phyloP scores from a whole-genome alignment of 2,888 invertebrate genomes.

The Hypercompe scribonia region DNA sequence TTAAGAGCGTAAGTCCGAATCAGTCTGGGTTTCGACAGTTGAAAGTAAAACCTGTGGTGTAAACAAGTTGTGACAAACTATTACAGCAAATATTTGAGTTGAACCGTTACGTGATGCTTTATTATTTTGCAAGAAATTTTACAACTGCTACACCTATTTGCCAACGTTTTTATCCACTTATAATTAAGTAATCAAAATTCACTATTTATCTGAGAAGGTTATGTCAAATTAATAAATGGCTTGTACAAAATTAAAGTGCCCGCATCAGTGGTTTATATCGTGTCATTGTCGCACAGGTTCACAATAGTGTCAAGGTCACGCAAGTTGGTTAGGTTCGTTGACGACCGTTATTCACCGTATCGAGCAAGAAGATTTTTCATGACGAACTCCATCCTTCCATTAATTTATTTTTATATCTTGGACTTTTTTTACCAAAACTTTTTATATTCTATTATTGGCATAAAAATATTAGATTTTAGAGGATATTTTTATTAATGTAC shows the following conservation, averaged over 20 bases:
- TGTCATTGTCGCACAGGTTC: conserved; percentile 72
- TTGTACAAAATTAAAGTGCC: conserved; percentile 63
- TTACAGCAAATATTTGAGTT: not conserved
- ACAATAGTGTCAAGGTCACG: conserved; percentile 78
- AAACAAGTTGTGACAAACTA: not conserved
- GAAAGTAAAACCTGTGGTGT: not conserved
- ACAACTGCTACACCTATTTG: conserved; percentile 1
- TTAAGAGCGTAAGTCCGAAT: not conserved
- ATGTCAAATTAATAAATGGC: conserved; percentile 32
- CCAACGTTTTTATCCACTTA: not conserved
- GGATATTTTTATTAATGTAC: not conserved
- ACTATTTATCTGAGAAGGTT: conserved; percentile 42
- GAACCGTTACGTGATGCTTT: not conserved
- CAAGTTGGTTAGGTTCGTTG: conserved; percentile 68
- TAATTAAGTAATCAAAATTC: conserved; percentile 17
- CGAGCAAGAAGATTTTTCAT: not conserved
- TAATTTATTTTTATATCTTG: conserved; percentile 21
- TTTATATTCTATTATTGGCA: not conserved
- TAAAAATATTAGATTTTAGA: not conserved
- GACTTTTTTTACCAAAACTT: not conserved
- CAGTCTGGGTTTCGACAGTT: not conserved
- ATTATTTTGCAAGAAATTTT: not conserved
- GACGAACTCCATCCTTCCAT: not conserved
- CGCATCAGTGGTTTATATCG: conserved; percentile 74
- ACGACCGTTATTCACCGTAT: conserved; percentile 37